Evolutionary conservation across 2,888 invertebrate genomes (phyloP).

Genomic region (Drosophila diplacantha): DNA sequence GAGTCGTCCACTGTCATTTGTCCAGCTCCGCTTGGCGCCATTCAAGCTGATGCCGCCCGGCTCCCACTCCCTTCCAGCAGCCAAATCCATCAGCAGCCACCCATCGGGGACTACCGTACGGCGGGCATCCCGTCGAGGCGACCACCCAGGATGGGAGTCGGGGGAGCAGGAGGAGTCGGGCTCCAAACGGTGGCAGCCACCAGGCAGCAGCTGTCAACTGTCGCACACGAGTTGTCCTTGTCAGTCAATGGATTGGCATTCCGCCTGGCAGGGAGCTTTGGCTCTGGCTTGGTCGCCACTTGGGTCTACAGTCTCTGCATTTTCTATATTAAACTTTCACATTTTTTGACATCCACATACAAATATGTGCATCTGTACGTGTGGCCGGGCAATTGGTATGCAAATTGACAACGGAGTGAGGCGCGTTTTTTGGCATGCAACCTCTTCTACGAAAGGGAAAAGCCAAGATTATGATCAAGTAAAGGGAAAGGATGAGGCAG

Average conservation of each 20-base stretch:
- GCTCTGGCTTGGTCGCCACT: slow-evolving; percentile 16
- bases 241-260: slow-evolving; percentile 59
- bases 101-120: slow-evolving; percentile 58
- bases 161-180: slow-evolving; percentile 1
- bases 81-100: slow-evolving; percentile 36
- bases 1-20: slow-evolving; percentile 67
- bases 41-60: slow-evolving; percentile 14
- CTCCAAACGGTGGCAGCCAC: slow-evolving; percentile 62
- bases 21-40: slow-evolving; percentile 53
- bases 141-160: slow-evolving; percentile 30
- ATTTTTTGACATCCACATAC: slow-evolving; percentile 63
- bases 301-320: slow-evolving; percentile 47
- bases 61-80: background rate
- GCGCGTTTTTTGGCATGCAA: slow-evolving; percentile 27
- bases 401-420: slow-evolving; percentile 51
- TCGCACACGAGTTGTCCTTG: slow-evolving; percentile 73
- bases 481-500: slow-evolving; percentile 2
- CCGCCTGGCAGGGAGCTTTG: slow-evolving; percentile 20
- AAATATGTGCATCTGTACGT: slow-evolving; percentile 6
- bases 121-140: slow-evolving; percentile 42
- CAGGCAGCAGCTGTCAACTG: slow-evolving; percentile 71
- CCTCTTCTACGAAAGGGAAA: slow-evolving; percentile 35
- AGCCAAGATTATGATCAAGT: slow-evolving; percentile 9
- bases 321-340: slow-evolving; percentile 74
- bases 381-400: slow-evolving; percentile 61